phyloP scores from a whole-genome alignment of 2,113 vertebrate genomes.

The Tinamus guttatus region DNA sequence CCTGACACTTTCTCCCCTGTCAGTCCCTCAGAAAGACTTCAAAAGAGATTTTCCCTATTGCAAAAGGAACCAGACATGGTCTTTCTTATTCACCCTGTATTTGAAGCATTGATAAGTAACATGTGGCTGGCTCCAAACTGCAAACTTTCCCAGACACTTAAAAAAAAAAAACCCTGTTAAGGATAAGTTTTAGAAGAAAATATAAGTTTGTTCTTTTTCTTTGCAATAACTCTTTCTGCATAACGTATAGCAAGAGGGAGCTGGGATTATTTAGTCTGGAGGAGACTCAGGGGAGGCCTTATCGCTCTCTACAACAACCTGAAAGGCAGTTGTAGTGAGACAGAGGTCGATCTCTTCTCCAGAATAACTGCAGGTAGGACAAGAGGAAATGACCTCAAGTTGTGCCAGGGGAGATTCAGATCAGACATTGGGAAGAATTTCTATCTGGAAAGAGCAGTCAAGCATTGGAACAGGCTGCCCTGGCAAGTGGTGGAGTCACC shows the following conservation, averaged over 20 bases:
- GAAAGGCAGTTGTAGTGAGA: too few relatives aligned
- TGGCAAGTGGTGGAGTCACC: too few relatives aligned
- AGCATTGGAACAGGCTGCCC: too few relatives aligned
- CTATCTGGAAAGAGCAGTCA: too few relatives aligned
- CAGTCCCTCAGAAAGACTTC: slow-evolving; percentile 52
- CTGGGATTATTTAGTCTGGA: too few relatives aligned
- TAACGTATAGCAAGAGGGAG: neutral
- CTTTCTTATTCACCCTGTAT: slow-evolving; percentile 46
- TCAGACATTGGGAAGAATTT: too few relatives aligned
- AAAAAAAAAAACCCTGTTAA: slow-evolving; percentile 39
- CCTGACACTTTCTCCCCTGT: slow-evolving; percentile 33
- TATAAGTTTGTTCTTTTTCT: neutral
- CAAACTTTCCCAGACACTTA: slow-evolving; percentile 45
- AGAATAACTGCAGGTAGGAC: too few relatives aligned
- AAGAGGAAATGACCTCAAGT: too few relatives aligned
- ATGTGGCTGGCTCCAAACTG: slow-evolving; percentile 58
- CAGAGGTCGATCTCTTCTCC: too few relatives aligned
- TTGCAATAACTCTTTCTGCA: slow-evolving; percentile 15
- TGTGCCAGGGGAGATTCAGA: too few relatives aligned
- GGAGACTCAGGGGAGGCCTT: too few relatives aligned
- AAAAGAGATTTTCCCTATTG: slow-evolving; percentile 54
- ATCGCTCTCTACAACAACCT: too few relatives aligned
- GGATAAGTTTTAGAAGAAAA: neutral
- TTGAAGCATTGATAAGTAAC: slow-evolving; percentile 70
- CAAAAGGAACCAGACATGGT: slow-evolving; percentile 39